Conservation (phyloP, 1,140 invertebrate genomes). For the Penaeus vannamei region DNA sequence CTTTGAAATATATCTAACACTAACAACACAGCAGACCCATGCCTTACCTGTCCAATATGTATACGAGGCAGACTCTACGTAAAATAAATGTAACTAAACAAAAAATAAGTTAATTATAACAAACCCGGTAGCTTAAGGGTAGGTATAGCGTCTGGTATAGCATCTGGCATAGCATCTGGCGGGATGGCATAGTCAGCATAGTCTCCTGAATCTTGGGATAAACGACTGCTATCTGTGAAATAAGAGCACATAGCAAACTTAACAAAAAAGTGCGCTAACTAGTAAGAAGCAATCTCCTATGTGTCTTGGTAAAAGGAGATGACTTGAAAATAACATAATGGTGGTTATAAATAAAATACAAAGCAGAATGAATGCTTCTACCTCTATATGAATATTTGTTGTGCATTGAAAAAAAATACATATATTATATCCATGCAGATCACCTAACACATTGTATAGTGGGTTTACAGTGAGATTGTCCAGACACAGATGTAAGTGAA, state of each 20-base stretch:
- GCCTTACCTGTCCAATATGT: no score
- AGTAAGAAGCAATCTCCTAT: background rate
- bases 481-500: no score
- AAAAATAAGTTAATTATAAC: conserved; percentile 34
- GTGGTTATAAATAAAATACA: no score
- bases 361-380: no score
- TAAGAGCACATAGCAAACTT: conserved; percentile 11
- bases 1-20: no score
- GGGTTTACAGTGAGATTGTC: no score
- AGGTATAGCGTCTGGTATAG: conserved; percentile 48
- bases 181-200: conserved; percentile 64
- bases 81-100: background rate
- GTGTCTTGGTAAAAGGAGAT: background rate
- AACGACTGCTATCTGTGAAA: conserved; percentile 58
- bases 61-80: background rate
- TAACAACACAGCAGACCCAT: no score
- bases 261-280: background rate
- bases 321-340: no score
- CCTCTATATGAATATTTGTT: no score
- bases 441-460: no score
- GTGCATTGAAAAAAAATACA: no score
- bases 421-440: no score
- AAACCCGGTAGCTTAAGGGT: conserved; percentile 52
- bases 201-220: conserved; percentile 58
- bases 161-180: conserved; percentile 60